Percentiles rank a stretch among this genome's conserved stretches.
These are phyloP conservation scores for Conger conger DNA, from an alignment of 2,113 vertebrate species.

Conservation along the genomic window DNA sequence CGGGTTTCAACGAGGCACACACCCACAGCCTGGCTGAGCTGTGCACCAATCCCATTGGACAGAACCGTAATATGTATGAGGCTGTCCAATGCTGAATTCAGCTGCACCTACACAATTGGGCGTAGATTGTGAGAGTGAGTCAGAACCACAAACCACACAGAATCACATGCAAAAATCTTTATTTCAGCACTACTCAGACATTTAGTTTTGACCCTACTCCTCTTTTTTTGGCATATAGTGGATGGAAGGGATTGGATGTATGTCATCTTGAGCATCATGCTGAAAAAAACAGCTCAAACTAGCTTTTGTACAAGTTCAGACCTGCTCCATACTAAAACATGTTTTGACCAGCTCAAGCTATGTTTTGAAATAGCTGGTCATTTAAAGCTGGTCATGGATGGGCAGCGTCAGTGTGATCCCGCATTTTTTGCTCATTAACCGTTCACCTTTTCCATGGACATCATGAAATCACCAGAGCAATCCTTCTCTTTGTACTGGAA, in stretches of 20 bases:
- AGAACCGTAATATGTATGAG: background rate
- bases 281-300: no score
- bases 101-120: background rate
- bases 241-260: no score
- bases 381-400: no score
- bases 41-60: background rate
- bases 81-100: background rate
- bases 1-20: conserved; percentile 52
- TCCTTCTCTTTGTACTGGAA: conserved; percentile 54
- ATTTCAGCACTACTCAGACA: background rate
- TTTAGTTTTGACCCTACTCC: background rate
- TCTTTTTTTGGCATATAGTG: no score
- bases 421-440: conserved; percentile 50
- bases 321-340: no score
- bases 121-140: background rate
- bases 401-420: conserved; percentile 9
- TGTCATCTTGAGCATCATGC: no score
- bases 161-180: background rate
- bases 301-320: no score
- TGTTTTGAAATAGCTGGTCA: no score
- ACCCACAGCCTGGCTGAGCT: background rate
- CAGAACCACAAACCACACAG: background rate
- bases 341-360: no score
- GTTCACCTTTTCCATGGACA: conserved; percentile 46
- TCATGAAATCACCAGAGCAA: no score